Evolutionary conservation across 2,113 vertebrate species (phyloP).

Genomic region (Microcebus ravelobensis): DNA sequence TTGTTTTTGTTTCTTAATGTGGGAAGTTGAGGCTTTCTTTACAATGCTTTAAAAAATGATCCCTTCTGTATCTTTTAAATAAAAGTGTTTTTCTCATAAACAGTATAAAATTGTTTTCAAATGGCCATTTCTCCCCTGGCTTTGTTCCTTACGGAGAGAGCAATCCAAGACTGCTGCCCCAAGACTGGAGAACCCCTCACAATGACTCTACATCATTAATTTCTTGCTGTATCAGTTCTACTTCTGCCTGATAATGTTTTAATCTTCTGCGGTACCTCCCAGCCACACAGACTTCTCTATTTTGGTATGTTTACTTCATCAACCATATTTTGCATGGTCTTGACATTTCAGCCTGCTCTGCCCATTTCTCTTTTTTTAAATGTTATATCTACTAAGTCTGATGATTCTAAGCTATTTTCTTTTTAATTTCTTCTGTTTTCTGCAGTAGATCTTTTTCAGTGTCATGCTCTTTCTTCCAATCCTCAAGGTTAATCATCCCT

Average conservation of each 20-base stretch:
- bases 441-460: background rate
- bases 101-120: background rate
- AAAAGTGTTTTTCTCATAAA: constrained; percentile 31
- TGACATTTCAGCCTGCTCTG: background rate
- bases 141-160: constrained; percentile 41
- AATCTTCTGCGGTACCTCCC: background rate
- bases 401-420: background rate
- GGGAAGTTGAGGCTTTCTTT: background rate
- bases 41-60: constrained; percentile 2
- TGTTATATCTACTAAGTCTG: background rate
- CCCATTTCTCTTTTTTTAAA: background rate
- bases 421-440: background rate
- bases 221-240: background rate
- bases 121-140: background rate
- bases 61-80: background rate
- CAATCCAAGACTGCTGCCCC: background rate
- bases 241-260: background rate
- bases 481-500: background rate
- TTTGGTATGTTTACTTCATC: background rate
- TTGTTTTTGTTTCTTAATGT: background rate
- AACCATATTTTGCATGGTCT: background rate
- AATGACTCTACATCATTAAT: background rate
- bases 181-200: background rate
- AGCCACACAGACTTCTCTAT: background rate
- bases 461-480: background rate